Percentiles rank a stretch among this genome's conserved stretches.
Evolutionary conservation across 2,888 invertebrate genomes (phyloP).

Genomic region (Coelopa pilipes): DNA sequence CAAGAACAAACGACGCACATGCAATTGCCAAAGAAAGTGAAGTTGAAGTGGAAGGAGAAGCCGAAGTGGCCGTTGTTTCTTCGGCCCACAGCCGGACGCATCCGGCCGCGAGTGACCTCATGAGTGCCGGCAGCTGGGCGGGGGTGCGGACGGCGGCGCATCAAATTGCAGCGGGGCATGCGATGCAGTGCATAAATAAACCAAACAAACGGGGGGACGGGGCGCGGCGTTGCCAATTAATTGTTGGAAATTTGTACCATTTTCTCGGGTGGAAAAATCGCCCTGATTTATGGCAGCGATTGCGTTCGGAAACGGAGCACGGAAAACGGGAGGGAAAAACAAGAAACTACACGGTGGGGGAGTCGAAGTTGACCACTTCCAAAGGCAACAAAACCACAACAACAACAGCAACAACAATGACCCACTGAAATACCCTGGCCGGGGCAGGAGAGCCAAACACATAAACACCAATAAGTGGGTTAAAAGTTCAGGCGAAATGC

Average conservation of each 20-base stretch:
- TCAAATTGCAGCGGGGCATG: conserved; percentile 23
- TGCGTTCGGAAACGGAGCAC: too few relatives aligned
- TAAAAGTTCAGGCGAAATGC: conserved; percentile 24
- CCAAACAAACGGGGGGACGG: background rate
- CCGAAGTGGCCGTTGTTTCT: too few relatives aligned
- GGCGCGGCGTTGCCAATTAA: background rate
- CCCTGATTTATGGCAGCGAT: too few relatives aligned
- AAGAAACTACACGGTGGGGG: background rate
- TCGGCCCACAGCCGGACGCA: background rate
- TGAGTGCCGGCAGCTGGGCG: conserved; percentile 1
- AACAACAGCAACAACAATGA: background rate
- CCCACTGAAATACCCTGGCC: background rate
- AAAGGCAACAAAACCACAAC: too few relatives aligned
- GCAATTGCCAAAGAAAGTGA: conserved; percentile 21
- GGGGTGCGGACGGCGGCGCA: background rate
- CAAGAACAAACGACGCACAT: background rate
- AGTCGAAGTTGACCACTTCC: too few relatives aligned
- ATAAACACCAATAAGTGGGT: conserved; percentile 15
- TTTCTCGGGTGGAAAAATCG: background rate
- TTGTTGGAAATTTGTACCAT: background rate
- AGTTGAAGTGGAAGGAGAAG: background rate
- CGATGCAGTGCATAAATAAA: background rate
- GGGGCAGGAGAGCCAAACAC: background rate
- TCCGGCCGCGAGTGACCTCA: conserved; percentile 14
- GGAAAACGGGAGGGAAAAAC: background rate